Evolutionary conservation across 2,113 vertebrate genomes (phyloP).

Genomic region (Rhodinocichla rosea): DNA sequence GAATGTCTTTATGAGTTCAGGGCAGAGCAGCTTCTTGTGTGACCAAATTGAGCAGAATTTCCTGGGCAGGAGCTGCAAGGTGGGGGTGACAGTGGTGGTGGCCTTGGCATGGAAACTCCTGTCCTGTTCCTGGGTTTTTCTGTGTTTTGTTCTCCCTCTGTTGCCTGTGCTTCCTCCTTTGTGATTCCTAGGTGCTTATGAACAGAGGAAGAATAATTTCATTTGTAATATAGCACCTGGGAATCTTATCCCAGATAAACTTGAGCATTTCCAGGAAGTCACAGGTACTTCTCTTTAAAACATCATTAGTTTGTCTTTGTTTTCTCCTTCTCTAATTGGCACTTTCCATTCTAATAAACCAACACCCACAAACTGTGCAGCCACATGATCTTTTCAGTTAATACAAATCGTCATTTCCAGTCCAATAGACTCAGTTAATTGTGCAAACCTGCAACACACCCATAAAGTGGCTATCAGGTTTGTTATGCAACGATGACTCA

Average conservation of each 20-base stretch:
- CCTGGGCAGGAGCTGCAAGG: neutral
- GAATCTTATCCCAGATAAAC: slow-evolving; percentile 19
- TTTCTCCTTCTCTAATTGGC: slow-evolving; percentile 63
- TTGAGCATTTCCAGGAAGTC: slow-evolving; percentile 51
- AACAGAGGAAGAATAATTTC: neutral
- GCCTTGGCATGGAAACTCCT: neutral
- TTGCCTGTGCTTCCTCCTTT: neutral
- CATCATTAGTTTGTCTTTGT: slow-evolving; percentile 53
- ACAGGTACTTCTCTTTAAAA: slow-evolving; percentile 41
- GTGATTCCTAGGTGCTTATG: neutral
- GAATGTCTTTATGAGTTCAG: accelerated
- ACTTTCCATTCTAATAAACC: slow-evolving; percentile 67
- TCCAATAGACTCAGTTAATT: slow-evolving; percentile 64
- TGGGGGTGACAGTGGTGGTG: neutral
- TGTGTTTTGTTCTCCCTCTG: neutral
- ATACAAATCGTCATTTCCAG: slow-evolving; percentile 66
- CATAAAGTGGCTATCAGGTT: slow-evolving; percentile 59
- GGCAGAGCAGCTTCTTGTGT: neutral
- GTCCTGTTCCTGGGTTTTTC: neutral
- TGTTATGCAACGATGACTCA: slow-evolving; percentile 64
- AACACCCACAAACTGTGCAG: slow-evolving; percentile 58
- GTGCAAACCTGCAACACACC: slow-evolving; percentile 66
- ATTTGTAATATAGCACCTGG: neutral
- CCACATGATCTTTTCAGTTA: slow-evolving; percentile 63
- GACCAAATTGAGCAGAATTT: neutral